phyloP scores from a whole-genome alignment of 1,140 invertebrate genomes.

The Drosophila nikananu region DNA sequence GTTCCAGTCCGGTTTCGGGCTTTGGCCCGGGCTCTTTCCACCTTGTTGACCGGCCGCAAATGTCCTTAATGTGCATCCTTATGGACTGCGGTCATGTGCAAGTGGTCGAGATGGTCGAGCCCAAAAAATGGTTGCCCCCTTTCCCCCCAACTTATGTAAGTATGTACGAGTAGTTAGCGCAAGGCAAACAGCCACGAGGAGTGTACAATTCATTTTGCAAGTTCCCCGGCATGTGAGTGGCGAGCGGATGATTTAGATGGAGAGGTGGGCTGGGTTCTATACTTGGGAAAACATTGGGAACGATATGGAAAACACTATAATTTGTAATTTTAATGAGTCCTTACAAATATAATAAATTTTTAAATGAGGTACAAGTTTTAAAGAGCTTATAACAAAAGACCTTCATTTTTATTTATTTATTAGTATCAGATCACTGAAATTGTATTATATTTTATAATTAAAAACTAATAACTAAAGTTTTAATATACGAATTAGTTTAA shows the following conservation, averaged over 20 bases:
- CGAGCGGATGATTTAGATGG: slow-evolving; percentile 27
- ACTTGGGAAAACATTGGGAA: neutral
- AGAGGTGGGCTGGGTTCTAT: slow-evolving; percentile 3
- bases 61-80: slow-evolving; percentile 83
- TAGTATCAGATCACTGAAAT: neutral
- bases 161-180: slow-evolving; percentile 41
- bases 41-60: slow-evolving; percentile 80
- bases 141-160: slow-evolving; percentile 4
- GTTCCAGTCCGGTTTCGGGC: slow-evolving; percentile 13
- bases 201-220: slow-evolving; percentile 33
- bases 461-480: too few species aligned
- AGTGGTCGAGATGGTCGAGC: slow-evolving; percentile 72
- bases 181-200: slow-evolving; percentile 48
- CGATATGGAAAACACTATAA: neutral
- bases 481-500: too few species aligned
- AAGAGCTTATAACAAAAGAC: neutral
- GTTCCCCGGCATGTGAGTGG: slow-evolving; percentile 20
- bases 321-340: neutral
- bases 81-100: slow-evolving; percentile 74
- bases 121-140: slow-evolving; percentile 42
- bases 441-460: too few species aligned
- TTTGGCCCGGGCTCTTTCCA: slow-evolving; percentile 45
- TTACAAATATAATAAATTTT: neutral
- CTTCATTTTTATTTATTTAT: neutral
- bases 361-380: neutral